These are phyloP conservation scores for Macrotis lagotis DNA, from an alignment of 2,113 vertebrate species.

Conservation along the genomic window DNA sequence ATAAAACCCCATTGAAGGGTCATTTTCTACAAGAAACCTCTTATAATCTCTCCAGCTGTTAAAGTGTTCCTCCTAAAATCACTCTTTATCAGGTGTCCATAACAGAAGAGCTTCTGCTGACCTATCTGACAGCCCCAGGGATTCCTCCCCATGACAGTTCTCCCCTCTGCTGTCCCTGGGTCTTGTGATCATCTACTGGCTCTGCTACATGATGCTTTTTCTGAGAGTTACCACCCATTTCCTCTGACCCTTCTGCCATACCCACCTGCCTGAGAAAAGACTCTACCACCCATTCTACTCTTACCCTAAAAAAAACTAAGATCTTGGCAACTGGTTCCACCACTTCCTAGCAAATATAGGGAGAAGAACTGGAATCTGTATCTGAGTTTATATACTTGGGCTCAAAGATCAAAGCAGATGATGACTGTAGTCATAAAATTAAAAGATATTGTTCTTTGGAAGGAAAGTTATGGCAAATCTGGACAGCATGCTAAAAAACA, in stretches of 20 bases:
- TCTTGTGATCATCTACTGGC: background rate
- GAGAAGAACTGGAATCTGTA: no score
- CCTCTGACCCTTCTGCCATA: background rate
- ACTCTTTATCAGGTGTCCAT: background rate
- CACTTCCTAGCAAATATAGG: background rate
- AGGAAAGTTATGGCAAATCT: no score
- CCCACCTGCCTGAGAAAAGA: background rate
- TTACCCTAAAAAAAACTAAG: no score
- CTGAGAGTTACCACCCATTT: background rate
- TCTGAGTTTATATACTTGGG: no score
- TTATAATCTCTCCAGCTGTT: background rate
- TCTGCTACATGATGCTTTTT: no score
- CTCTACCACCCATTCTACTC: background rate
- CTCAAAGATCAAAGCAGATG: no score
- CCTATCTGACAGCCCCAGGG: background rate
- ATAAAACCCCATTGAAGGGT: background rate
- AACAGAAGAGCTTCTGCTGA: background rate
- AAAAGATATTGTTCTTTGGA: no score
- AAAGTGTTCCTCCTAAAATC: background rate
- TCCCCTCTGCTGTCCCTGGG: background rate
- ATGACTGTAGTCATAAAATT: no score
- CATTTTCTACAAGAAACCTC: background rate
- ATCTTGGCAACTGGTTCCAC: background rate
- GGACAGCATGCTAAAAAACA: no score
- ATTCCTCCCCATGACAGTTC: no score